These are phyloP conservation scores for Anthonomus grandis DNA, from an alignment of 1,140 invertebrate genomes.

Conservation along the genomic window DNA sequence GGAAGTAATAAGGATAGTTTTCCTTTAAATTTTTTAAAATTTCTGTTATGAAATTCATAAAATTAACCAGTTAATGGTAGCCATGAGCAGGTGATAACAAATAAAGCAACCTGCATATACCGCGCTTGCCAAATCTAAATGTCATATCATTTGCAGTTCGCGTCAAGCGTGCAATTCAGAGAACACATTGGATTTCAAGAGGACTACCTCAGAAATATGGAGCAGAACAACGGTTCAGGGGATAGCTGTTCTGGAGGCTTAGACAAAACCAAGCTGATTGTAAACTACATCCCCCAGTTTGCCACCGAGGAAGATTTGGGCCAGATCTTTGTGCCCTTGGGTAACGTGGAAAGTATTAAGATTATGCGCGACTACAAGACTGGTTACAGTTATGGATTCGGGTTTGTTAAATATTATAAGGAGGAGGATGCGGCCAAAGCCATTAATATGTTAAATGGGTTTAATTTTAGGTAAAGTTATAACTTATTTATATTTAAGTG, in stretches of 20 bases:
- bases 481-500: neutral
- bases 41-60: no score
- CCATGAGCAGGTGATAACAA: no score
- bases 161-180: constrained; percentile 8
- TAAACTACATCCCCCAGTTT: constrained; percentile 93
- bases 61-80: no score
- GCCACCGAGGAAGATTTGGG: constrained; percentile 89
- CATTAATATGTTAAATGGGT: constrained; percentile 83
- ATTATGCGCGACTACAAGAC: constrained; percentile 90
- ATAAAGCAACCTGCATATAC: no score
- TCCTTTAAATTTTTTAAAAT: no score
- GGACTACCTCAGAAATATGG: constrained; percentile 13
- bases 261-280: constrained; percentile 78
- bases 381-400: constrained; percentile 94
- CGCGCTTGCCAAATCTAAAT: no score
- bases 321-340: constrained; percentile 82
- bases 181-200: constrained; percentile 5
- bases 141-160: constrained; percentile 29
- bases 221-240: constrained; percentile 34
- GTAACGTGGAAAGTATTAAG: constrained; percentile 82
- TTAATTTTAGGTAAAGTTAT: constrained; percentile 48
- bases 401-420: constrained; percentile 88
- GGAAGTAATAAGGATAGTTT: no score
- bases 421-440: constrained; percentile 82
- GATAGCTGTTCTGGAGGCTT: constrained; percentile 30